These are phyloP conservation scores for Thunnus albacares DNA, from an alignment of 2,797 vertebrate species.

Conservation along the genomic window DNA sequence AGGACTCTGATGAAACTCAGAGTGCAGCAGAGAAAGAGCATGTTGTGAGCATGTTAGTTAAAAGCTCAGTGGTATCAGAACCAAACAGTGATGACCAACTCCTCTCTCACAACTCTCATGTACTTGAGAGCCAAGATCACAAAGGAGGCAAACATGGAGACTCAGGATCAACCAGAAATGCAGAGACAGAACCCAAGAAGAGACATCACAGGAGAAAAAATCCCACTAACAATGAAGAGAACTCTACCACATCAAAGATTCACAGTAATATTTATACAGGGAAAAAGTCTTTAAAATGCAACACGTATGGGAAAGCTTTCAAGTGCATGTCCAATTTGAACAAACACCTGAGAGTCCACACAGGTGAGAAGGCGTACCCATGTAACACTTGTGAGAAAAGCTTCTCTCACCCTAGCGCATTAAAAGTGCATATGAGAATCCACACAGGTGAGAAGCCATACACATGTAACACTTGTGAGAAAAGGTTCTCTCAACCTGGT, in stretches of 20 bases:
- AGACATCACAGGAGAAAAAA: background rate
- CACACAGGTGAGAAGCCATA: too few species aligned
- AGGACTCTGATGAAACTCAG: too few species aligned
- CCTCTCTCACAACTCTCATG: background rate
- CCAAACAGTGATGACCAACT: too few species aligned
- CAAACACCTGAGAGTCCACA: background rate
- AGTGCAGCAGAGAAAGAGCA: too few species aligned
- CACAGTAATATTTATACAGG: background rate
- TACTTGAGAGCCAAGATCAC: background rate
- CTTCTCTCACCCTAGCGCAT: too few species aligned
- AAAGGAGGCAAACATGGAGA: background rate
- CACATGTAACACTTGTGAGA: too few species aligned
- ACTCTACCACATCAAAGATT: background rate
- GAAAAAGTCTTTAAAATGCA: background rate
- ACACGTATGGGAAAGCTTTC: constrained; percentile 7
- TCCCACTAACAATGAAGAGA: too few species aligned
- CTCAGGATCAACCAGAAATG: background rate
- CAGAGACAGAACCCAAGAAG: background rate
- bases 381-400: constrained; percentile 5
- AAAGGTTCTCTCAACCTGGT: too few species aligned
- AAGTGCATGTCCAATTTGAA: background rate
- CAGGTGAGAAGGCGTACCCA: background rate
- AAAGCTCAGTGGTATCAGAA: too few species aligned
- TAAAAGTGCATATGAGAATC: too few species aligned
- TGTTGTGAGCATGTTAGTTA: too few species aligned